Percentiles rank a stretch among this genome's conserved stretches.
Evolutionary conservation across 2,888 invertebrate genomes (phyloP).

Genomic region (Heliconius erato): DNA sequence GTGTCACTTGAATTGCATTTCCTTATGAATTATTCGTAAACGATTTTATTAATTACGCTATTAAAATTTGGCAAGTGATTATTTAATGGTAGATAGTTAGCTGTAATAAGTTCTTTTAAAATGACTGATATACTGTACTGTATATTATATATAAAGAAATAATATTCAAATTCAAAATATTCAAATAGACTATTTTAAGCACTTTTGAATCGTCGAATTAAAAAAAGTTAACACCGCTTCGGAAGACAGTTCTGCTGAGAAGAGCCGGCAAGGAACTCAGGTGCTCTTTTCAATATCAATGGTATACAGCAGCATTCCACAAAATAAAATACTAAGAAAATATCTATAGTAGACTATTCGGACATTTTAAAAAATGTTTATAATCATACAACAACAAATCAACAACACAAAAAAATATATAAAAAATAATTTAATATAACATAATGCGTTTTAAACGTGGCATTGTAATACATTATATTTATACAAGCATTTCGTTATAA

Average conservation of each 20-base stretch:
- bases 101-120: constrained; percentile 16
- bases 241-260: no score
- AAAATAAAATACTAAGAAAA: no score
- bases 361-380: background rate
- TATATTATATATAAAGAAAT: background rate
- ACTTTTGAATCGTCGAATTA: no score
- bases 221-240: no score
- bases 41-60: constrained; percentile 29
- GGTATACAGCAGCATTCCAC: no score
- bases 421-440: constrained; percentile 37
- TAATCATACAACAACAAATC: background rate
- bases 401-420: constrained; percentile 19
- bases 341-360: no score
- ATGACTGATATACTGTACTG: background rate
- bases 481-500: constrained; percentile 51
- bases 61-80: constrained; percentile 20
- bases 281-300: no score
- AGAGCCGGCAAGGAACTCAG: no score
- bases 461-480: constrained; percentile 49
- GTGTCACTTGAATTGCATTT: constrained; percentile 7
- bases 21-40: constrained; percentile 30
- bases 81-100: constrained; percentile 20
- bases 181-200: no score
- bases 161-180: background rate
- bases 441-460: constrained; percentile 47